Percentiles rank a stretch among this genome's conserved stretches.
Evolutionary conservation across 2,888 invertebrate genomes (phyloP).

Genomic region (Synergus gifuensis): DNA sequence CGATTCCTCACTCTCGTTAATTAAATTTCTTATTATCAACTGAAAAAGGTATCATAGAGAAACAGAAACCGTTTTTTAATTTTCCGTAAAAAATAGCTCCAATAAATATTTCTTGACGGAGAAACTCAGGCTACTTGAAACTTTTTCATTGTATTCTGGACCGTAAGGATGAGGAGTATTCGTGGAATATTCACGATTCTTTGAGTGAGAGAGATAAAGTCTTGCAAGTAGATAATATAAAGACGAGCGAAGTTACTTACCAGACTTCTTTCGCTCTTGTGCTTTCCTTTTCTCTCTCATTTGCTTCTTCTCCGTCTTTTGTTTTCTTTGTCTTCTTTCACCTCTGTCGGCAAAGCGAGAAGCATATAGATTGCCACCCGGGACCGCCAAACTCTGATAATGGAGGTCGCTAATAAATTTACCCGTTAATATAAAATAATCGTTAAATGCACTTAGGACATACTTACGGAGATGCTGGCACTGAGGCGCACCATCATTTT

Average conservation of each 20-base stretch:
- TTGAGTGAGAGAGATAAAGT: constrained; percentile 39
- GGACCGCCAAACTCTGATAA: constrained; percentile 70
- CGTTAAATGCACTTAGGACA: constrained; percentile 75
- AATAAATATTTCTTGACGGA: constrained; percentile 5
- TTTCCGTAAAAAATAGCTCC: not conserved
- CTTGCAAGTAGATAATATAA: constrained; percentile 37
- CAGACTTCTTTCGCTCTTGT: constrained; percentile 26
- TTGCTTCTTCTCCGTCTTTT: constrained; percentile 21
- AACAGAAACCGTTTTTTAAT: not conserved
- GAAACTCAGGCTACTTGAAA: constrained; percentile 1
- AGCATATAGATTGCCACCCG: constrained; percentile 55
- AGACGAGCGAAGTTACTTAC: constrained; percentile 42
- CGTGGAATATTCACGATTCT: constrained; percentile 62
- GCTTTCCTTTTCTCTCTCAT: not conserved
- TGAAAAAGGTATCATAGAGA: not conserved
- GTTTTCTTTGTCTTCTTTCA: constrained; percentile 50
- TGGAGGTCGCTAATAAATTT: constrained; percentile 74
- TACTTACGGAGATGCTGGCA: constrained; percentile 69
- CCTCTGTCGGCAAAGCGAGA: constrained; percentile 34
- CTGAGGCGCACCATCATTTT: constrained; percentile 65
- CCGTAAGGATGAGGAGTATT: constrained; percentile 9
- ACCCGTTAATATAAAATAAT: constrained; percentile 75
- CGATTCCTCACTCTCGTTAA: not conserved
- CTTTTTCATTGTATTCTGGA: constrained; percentile 20
- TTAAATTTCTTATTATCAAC: not conserved